phyloP scores from a whole-genome alignment of 2,797 vertebrate species.

The Sus cebifrons region DNA sequence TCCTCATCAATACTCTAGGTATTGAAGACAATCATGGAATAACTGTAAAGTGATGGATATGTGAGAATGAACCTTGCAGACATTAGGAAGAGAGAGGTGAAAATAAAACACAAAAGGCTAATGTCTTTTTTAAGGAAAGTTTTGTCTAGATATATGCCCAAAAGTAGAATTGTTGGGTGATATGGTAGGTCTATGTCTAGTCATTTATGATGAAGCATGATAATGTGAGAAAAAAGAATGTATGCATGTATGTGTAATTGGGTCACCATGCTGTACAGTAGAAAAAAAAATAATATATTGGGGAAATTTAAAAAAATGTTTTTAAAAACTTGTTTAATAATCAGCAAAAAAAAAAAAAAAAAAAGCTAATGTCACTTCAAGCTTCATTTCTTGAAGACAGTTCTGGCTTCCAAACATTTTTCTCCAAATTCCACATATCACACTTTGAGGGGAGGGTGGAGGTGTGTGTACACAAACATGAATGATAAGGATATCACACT shows the following conservation, averaged over 20 bases:
- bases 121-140: no score
- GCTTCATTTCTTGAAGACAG: background rate
- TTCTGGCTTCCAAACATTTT: background rate
- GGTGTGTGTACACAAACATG: rapidly evolving
- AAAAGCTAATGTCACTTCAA: background rate
- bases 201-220: no score
- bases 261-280: no score
- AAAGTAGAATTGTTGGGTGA: no score
- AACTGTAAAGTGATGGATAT: background rate
- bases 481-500: background rate
- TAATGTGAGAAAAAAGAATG: no score
- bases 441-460: background rate
- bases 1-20: background rate
- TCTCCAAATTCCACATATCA: background rate
- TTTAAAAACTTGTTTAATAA: no score
- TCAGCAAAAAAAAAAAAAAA: no score
- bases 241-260: no score
- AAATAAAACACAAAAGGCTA: background rate
- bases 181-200: no score
- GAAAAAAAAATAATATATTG: no score
- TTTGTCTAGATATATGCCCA: no score
- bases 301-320: no score
- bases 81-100: background rate
- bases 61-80: background rate
- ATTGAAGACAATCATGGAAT: background rate